Evolutionary conservation across 1,140 invertebrate species (phyloP).

Genomic region (Formica selysi): DNA sequence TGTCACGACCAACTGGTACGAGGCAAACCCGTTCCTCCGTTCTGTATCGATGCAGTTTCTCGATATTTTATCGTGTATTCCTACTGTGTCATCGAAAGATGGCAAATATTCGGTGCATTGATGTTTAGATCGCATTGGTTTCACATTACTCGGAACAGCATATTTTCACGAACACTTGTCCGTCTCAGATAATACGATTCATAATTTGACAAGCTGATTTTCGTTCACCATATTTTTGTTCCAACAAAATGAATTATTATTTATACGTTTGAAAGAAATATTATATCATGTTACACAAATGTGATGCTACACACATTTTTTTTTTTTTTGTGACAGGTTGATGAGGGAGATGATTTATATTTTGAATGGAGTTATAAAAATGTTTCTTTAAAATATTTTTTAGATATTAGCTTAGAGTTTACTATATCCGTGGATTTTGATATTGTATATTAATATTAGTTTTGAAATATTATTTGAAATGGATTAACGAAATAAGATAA

Average conservation of each 20-base stretch:
- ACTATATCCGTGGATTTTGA: not conserved
- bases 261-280: not conserved
- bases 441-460: not conserved
- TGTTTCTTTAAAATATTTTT: not conserved
- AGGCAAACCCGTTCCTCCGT: conserved; percentile 36
- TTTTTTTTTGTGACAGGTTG: not conserved
- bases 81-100: conserved; percentile 6
- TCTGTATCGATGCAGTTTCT: conserved; percentile 35
- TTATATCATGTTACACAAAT: not conserved
- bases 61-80: conserved; percentile 46
- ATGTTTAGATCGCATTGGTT: conserved; percentile 46
- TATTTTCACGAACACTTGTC: not conserved
- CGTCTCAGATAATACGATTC: not conserved
- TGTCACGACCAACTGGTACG: conserved; percentile 64
- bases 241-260: not conserved
- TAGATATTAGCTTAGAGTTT: not conserved
- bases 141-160: conserved; percentile 48
- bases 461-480: not conserved
- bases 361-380: not conserved
- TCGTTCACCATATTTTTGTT: not conserved
- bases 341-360: not conserved
- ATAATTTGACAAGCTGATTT: not conserved
- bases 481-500: not conserved
- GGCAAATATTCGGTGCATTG: conserved; percentile 31
- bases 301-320: not conserved